Evolutionary conservation across 2,888 invertebrate species (phyloP).

Genomic region (Osmoderma eremita): DNA sequence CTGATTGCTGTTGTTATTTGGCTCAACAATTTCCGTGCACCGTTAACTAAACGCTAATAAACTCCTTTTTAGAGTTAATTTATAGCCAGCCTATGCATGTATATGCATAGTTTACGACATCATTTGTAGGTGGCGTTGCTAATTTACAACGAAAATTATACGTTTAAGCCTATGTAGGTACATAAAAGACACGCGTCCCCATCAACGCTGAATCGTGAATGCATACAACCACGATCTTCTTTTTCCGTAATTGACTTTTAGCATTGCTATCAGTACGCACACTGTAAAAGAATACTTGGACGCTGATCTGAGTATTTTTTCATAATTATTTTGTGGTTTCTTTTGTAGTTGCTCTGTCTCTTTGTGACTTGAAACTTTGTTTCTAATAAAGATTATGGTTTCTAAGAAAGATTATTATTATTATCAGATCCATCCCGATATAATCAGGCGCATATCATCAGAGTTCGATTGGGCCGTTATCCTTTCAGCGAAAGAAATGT

Average conservation of each 20-base stretch:
- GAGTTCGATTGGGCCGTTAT: constrained; percentile 3
- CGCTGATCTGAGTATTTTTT: no score
- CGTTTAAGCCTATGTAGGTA: background rate
- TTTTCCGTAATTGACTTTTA: no score
- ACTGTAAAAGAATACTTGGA: no score
- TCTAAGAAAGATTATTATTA: no score
- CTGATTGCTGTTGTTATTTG: constrained; percentile 9
- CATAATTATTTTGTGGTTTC: no score
- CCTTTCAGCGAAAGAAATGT: constrained; percentile 12
- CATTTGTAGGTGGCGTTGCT: constrained; percentile 18
- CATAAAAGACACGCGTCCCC: no score
- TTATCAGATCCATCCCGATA: constrained; percentile 11
- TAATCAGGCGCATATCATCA: constrained; percentile 10
- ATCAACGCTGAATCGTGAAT: no score
- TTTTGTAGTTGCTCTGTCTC: no score
- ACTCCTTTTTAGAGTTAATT: constrained; percentile 17
- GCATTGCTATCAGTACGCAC: constrained; percentile 4
- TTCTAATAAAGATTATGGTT: no score
- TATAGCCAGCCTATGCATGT: constrained; percentile 11
- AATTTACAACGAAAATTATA: constrained; percentile 27
- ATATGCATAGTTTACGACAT: constrained; percentile 25
- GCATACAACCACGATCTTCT: no score
- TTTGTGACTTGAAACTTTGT: no score
- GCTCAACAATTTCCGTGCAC: constrained; percentile 10
- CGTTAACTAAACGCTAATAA: constrained; percentile 17